Evolutionary conservation across 2,797 vertebrate species (phyloP).

Genomic region (Darevskia mixta): DNA sequence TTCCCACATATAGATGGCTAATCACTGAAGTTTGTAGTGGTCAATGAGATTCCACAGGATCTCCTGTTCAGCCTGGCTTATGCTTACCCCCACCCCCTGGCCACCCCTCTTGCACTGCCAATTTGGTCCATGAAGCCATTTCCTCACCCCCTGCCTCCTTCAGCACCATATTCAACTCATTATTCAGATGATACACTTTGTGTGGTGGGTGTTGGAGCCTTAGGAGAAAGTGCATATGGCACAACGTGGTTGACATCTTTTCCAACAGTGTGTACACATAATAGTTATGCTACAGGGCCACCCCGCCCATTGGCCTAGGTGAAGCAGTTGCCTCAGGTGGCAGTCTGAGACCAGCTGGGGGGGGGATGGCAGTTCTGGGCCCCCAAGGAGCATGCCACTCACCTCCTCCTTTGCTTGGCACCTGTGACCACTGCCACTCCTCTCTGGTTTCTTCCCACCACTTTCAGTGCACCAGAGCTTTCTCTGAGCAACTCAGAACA

Average conservation of each 20-base stretch:
- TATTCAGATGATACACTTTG: neutral
- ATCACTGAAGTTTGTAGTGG: neutral
- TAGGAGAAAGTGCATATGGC: neutral
- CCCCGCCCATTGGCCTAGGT: too few relatives aligned
- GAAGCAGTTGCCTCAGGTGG: too few relatives aligned
- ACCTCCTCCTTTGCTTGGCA: too few relatives aligned
- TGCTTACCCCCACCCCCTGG: neutral
- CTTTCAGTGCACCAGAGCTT: too few relatives aligned
- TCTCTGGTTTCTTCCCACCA: too few relatives aligned
- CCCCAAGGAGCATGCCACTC: too few relatives aligned
- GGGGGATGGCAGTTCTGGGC: too few relatives aligned
- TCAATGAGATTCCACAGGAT: neutral
- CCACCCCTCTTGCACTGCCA: too few relatives aligned
- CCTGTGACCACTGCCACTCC: too few relatives aligned
- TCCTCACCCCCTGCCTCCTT: neutral
- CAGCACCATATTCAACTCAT: neutral
- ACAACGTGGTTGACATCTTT: neutral
- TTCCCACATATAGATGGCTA: neutral
- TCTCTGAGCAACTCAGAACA: too few relatives aligned
- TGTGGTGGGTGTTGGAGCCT: neutral
- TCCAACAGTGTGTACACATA: neutral
- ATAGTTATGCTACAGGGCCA: neutral
- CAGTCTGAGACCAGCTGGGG: too few relatives aligned
- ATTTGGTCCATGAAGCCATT: too few relatives aligned
- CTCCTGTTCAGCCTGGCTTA: neutral